Percentiles rank a stretch among this genome's conserved stretches.
Conservation (phyloP, 2,113 vertebrate genomes). For the Clarias magur region DNA sequence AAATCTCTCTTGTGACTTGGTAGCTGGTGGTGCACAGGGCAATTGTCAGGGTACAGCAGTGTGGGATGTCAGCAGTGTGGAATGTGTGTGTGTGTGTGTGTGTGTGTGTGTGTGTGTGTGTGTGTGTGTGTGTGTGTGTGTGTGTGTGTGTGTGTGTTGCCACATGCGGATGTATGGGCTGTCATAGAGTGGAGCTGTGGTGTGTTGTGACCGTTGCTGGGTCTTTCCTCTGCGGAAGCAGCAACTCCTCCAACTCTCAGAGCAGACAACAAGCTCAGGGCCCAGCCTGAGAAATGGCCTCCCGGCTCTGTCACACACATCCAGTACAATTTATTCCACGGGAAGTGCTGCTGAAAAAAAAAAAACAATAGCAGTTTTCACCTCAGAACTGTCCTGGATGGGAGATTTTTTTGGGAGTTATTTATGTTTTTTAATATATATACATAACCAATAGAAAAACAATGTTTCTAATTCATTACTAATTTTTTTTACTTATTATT, state of each 20-base stretch:
- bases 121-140: too few species aligned
- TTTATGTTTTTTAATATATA: not conserved
- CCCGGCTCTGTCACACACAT: constrained; percentile 32
- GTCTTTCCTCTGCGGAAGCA: constrained; percentile 53
- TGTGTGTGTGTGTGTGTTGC: constrained; percentile 32
- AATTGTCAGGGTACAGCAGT: not conserved
- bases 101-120: constrained; percentile 4
- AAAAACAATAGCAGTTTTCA: constrained; percentile 11
- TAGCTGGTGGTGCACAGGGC: not conserved
- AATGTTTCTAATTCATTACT: not conserved
- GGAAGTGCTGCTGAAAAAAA: constrained; percentile 2
- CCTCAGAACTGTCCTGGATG: not conserved
- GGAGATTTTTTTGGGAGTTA: not conserved
- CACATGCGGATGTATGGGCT: constrained; percentile 44
- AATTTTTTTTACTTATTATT: not conserved
- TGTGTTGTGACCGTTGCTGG: constrained; percentile 54
- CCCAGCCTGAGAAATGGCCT: constrained; percentile 47
- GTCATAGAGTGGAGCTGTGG: constrained; percentile 31
- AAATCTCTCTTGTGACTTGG: constrained; percentile 32
- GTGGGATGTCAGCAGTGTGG: not conserved
- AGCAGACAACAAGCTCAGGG: constrained; percentile 20
- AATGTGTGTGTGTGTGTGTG: constrained; percentile 13
- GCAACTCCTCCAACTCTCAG: constrained; percentile 32
- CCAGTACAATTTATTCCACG: constrained; percentile 19
- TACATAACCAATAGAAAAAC: not conserved